These are phyloP conservation scores for Sakesphorus luctuosus DNA, from an alignment of 2,113 vertebrate genomes.

Conservation along the genomic window DNA sequence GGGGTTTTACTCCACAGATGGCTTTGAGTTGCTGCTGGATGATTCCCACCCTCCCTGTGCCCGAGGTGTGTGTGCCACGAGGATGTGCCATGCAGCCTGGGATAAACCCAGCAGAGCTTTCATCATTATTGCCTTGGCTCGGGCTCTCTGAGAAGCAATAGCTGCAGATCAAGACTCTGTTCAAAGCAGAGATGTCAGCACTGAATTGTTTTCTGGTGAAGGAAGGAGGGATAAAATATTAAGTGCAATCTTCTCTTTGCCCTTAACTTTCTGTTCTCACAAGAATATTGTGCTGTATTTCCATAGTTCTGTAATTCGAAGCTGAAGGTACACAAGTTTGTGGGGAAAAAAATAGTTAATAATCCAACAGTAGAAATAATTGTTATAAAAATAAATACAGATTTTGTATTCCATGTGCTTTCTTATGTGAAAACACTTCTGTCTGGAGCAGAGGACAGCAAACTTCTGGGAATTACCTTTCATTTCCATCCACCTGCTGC, in stretches of 20 bases:
- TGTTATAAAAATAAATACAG: neutral
- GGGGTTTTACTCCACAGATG: neutral
- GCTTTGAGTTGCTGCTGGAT: neutral
- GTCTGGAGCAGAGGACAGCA: rapidly evolving
- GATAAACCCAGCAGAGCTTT: slow-evolving; percentile 53
- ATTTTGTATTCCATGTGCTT: neutral
- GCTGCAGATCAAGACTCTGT: slow-evolving; percentile 24
- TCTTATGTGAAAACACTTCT: neutral
- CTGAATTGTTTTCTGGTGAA: slow-evolving; percentile 59
- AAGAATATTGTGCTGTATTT: neutral
- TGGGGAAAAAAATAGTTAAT: neutral
- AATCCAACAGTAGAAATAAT: neutral
- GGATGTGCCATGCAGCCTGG: slow-evolving; percentile 5
- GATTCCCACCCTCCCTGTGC: neutral
- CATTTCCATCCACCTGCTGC: neutral
- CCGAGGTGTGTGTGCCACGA: neutral
- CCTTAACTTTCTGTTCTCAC: slow-evolving; percentile 12
- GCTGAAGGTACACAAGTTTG: neutral
- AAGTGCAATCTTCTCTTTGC: slow-evolving; percentile 36
- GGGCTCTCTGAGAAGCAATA: slow-evolving; percentile 46
- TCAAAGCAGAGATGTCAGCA: slow-evolving; percentile 55
- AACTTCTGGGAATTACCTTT: neutral
- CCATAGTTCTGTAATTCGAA: neutral
- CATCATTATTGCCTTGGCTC: slow-evolving; percentile 51
- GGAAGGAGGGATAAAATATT: slow-evolving; percentile 68